Base-by-base conservation (phyloP, 1,140 invertebrate species). In the Aethina tumida region DNA sequence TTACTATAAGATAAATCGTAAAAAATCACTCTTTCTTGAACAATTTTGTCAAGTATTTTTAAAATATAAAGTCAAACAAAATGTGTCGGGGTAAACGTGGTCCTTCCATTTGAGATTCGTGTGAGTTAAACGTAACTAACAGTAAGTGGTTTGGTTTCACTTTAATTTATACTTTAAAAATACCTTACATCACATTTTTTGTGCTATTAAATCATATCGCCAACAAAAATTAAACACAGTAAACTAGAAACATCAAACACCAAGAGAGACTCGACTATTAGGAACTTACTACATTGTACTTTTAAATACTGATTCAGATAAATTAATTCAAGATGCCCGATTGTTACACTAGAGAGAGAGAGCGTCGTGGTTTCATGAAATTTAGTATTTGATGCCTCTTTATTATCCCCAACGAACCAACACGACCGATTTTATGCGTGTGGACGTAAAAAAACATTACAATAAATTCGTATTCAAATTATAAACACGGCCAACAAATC, bases 21-120 rank as follows among this genome's bases (percentile, higher is more conserved):
- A 40, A 45, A 45, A 45, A 41, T 44, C 43, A 45, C 43, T 45
- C 43, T 45, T 45, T 45, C 37, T 41, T 44, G 43, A 45, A 41
- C 33, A 38, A 25, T 25, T 39, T 26, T 19, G 24, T 34, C 18
- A 16, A 13, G 24, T 20, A 21, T 44, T 44, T 44, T 34, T 17
- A 34, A 39, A 35, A 35, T 30, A 35, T 30, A 43, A 37, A 12
- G 15, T 9, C 6, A 8, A 6, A 28, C 8, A 16, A 28, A 16
- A 37, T 30, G 17, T n/a, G 4, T n/a, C 9, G 26, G n/a, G n/a
- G n/a, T n/a, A n/a, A n/a, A n/a, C n/a, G n/a, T n/a, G n/a, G n/a
- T n/a, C n/a, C n/a, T n/a, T n/a, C n/a, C n/a, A n/a, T n/a, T n/a
- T n/a, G n/a, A 14, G 8, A 14, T 30, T 14, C n/a, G 6, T 15